Evolutionary conservation across 2,797 vertebrate species (phyloP).

Genomic region (Sphenopsis melanotis): DNA sequence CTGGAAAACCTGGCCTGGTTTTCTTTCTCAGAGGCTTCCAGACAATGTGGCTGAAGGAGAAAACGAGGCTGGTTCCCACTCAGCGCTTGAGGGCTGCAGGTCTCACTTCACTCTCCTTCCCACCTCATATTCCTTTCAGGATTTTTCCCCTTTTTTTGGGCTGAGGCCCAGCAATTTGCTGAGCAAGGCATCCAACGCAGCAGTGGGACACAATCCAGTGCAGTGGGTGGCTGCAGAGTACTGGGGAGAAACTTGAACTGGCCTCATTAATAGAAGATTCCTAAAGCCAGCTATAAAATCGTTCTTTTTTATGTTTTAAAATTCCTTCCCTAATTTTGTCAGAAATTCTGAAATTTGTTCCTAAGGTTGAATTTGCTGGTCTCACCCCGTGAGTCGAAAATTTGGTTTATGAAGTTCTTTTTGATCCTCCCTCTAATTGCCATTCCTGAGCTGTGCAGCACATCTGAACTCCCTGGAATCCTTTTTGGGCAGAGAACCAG

Average conservation of each 20-base stretch:
- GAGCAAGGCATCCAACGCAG: not conserved
- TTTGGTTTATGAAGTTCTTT: not conserved
- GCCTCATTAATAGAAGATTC: not conserved
- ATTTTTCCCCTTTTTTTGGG: not conserved
- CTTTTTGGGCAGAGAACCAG: not conserved
- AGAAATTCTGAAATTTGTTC: not conserved
- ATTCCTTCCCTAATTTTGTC: not conserved
- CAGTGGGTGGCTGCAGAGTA: not conserved
- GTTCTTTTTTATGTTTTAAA: not conserved
- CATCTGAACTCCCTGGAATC: not conserved
- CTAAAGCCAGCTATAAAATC: not conserved
- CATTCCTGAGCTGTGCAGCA: not conserved
- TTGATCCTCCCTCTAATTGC: not conserved
- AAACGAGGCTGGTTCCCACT: not conserved
- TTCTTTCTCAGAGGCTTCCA: not conserved
- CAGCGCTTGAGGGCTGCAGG: not conserved
- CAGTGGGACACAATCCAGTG: not conserved
- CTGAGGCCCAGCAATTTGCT: slow-evolving; percentile 11
- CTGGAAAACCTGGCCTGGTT: not conserved
- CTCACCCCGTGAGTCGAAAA: not conserved
- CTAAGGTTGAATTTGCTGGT: not conserved
- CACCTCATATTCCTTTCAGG: not conserved
- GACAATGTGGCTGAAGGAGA: not conserved
- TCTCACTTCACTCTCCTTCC: not conserved
- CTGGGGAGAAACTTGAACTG: slow-evolving; percentile 14